Conservation (phyloP, 2,113 vertebrate genomes). For the Megaceryle maxima region DNA sequence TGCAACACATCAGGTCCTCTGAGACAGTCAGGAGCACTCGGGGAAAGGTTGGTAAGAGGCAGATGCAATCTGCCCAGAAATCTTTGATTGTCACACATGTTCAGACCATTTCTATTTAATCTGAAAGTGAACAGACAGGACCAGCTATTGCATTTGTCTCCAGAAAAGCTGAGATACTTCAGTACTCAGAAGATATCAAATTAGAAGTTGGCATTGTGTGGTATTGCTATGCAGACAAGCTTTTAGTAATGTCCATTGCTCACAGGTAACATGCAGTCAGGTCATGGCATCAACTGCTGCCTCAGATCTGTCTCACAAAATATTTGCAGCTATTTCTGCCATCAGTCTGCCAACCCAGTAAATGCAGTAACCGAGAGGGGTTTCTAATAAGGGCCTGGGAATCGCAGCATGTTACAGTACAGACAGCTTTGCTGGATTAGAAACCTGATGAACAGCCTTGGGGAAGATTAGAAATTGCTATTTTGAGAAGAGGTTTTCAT, state of each 20-base stretch:
- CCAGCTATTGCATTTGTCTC: neutral
- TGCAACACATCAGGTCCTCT: fast-evolving
- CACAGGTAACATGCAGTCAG: neutral
- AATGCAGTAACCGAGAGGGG: neutral
- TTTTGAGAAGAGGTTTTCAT: slow-evolving; percentile 21
- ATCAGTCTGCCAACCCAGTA: neutral
- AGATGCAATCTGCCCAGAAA: neutral
- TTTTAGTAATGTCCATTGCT: fast-evolving
- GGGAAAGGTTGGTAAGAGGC: neutral
- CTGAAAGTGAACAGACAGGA: neutral
- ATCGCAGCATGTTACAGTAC: neutral
- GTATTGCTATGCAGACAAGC: neutral
- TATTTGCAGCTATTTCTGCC: neutral
- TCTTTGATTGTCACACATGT: neutral
- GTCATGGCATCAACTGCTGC: neutral
- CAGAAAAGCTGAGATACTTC: neutral
- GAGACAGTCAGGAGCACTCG: neutral
- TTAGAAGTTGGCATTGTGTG: fast-evolving
- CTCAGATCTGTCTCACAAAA: neutral
- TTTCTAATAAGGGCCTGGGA: neutral
- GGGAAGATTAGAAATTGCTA: slow-evolving; percentile 32
- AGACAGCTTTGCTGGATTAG: slow-evolving; percentile 37
- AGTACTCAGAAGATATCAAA: neutral
- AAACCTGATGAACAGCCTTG: neutral
- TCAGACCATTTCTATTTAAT: neutral